These are phyloP conservation scores for Aulostomus chinensis DNA, from an alignment of 2,797 vertebrate genomes.

Conservation along the genomic window DNA sequence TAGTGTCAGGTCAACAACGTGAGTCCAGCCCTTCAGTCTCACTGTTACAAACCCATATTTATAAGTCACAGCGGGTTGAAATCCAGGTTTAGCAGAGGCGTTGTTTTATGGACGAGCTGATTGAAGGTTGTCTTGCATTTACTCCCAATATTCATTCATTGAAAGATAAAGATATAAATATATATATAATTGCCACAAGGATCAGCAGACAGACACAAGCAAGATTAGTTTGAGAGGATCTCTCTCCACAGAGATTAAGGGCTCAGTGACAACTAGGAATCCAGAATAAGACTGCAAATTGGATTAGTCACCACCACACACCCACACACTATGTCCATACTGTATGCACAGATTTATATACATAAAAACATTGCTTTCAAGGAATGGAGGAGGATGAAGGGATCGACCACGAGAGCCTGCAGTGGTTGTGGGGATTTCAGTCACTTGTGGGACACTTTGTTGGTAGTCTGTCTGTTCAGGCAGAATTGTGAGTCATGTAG, in stretches of 20 bases:
- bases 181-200: conserved; percentile 40
- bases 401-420: conserved; percentile 38
- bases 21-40: conserved; percentile 38
- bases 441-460: conserved; percentile 41
- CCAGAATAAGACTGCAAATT: conserved; percentile 80
- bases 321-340: conserved; percentile 53
- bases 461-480: conserved; percentile 12
- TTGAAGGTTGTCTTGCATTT: conserved; percentile 34
- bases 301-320: conserved; percentile 78
- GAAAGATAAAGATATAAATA: conserved; percentile 42
- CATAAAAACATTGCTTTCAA: conserved; percentile 42
- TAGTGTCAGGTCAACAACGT: conserved; percentile 56
- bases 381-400: conserved; percentile 44
- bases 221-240: conserved; percentile 63
- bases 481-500: conserved; percentile 53
- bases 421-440: conserved; percentile 39
- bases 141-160: conserved; percentile 49
- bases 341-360: too few relatives aligned
- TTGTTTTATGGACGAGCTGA: conserved; percentile 12
- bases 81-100: conserved; percentile 18
- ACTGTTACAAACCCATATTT: too few relatives aligned
- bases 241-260: conserved; percentile 74
- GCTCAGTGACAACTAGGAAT: conserved; percentile 64
- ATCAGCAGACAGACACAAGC: too few relatives aligned
- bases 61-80: conserved; percentile 16